A percentile compares a stretch with the other conserved stretches of the same genome.
phyloP scores from a whole-genome alignment of 2,888 invertebrate species.

The Brachylomia viminalis region DNA sequence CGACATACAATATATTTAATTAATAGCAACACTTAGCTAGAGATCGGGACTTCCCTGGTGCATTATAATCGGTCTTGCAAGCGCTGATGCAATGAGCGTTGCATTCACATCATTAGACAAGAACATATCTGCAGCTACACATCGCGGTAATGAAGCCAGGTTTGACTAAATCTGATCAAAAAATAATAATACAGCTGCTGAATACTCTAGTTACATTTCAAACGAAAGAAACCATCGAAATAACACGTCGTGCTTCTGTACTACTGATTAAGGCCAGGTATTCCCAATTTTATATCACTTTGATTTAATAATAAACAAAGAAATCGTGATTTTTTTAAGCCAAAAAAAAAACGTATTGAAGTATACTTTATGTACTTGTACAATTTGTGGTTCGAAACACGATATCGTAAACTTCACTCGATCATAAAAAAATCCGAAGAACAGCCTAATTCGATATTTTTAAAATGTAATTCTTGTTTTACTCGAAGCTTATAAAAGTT shows the following conservation, averaged over 20 bases:
- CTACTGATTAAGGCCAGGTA: too few species aligned
- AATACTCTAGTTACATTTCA: background rate
- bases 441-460: too few species aligned
- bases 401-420: too few species aligned
- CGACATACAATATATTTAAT: background rate
- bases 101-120: slow-evolving; percentile 14
- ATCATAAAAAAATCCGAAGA: too few species aligned
- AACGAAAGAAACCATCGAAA: background rate
- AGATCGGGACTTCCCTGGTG: slow-evolving; percentile 8
- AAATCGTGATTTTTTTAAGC: too few species aligned
- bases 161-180: background rate
- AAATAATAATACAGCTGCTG: background rate
- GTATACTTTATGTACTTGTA: too few species aligned
- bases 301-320: too few species aligned
- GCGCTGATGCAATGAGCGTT: slow-evolving; percentile 33
- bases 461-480: too few species aligned
- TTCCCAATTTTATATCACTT: too few species aligned
- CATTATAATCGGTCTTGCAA: background rate
- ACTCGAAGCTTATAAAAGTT: too few species aligned
- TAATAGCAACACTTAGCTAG: background rate
- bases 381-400: too few species aligned
- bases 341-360: too few species aligned
- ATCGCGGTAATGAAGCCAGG: background rate
- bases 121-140: background rate
- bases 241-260: background rate